Conservation (phyloP, 2,888 invertebrate species). For the Torymus tubicola region DNA sequence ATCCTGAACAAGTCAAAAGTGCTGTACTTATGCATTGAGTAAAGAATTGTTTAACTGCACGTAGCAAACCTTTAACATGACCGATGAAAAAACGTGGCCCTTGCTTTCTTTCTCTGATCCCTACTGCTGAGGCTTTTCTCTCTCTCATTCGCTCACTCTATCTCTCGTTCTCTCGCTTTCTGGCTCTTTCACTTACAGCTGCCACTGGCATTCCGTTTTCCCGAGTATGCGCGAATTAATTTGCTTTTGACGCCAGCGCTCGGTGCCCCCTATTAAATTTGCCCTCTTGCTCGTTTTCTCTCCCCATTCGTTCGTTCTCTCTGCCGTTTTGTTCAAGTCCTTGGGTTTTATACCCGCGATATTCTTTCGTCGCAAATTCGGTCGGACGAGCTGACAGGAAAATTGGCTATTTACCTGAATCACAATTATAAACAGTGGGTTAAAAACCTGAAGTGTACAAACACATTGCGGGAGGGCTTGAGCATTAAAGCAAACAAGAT, state of each 20-base stretch:
- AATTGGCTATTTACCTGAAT: conserved; percentile 18
- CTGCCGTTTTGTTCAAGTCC: neutral
- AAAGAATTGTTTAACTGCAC: no score
- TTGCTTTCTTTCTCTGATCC: no score
- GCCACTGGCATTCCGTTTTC: neutral
- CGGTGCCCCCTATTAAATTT: conserved; percentile 7
- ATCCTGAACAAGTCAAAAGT: no score
- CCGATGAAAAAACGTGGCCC: no score
- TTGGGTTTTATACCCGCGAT: neutral
- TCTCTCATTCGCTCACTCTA: no score
- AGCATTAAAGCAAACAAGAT: neutral
- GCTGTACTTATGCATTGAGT: no score
- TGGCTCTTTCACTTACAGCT: neutral
- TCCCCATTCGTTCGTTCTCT: neutral
- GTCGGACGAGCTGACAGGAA: neutral
- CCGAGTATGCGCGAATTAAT: neutral
- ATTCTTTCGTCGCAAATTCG: conserved; percentile 3
- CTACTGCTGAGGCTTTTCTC: no score
- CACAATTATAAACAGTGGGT: neutral
- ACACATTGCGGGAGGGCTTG: neutral
- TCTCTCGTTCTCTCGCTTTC: no score
- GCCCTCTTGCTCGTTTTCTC: neutral
- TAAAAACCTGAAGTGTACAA: neutral
- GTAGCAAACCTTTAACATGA: no score
- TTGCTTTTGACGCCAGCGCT: neutral